Conservation (phyloP, 92 coral and sea anemone species). For the Plumapathes pennacea region DNA sequence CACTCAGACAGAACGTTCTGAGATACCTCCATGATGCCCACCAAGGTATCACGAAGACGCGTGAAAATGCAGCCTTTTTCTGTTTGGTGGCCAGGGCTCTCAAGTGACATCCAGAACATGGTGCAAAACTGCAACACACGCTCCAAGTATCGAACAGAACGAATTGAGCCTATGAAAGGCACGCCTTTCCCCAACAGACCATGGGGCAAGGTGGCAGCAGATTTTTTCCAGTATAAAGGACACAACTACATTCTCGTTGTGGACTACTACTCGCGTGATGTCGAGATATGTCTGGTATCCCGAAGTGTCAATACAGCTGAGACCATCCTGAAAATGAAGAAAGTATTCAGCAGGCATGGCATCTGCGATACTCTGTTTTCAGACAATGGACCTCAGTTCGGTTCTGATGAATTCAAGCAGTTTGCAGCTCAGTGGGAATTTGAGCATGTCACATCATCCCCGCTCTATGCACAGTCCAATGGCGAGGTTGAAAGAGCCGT, state of each 20-base stretch:
- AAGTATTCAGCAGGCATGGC: conserved; percentile 40
- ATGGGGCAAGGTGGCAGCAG: conserved; percentile 27
- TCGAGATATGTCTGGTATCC: conserved; percentile 27
- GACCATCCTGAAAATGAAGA: conserved; percentile 18
- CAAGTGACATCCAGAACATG: conserved; percentile 9
- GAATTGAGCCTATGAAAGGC: conserved; percentile 30
- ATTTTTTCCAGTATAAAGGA: conserved; percentile 22
- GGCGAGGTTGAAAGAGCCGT: conserved; percentile 42
- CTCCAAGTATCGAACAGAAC: not conserved
- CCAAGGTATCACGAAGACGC: conserved; percentile 28
- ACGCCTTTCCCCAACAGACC: conserved; percentile 21
- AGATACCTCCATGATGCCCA: conserved; percentile 31
- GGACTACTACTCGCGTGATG: conserved; percentile 43
- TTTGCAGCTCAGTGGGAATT: conserved; percentile 21
- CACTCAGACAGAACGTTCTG: conserved; percentile 15
- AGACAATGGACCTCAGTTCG: conserved; percentile 37
- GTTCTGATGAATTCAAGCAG: conserved; percentile 16
- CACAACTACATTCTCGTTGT: conserved; percentile 20
- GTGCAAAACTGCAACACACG: conserved; percentile 24
- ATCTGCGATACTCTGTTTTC: conserved; percentile 28
- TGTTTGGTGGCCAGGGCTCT: conserved; percentile 38
- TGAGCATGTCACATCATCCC: conserved; percentile 28
- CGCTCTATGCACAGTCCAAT: conserved; percentile 36
- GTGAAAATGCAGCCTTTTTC: conserved; percentile 11
- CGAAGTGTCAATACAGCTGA: conserved; percentile 22